Base-by-base conservation (phyloP, 2,888 invertebrate species). In the Tenodera sinensis region DNA sequence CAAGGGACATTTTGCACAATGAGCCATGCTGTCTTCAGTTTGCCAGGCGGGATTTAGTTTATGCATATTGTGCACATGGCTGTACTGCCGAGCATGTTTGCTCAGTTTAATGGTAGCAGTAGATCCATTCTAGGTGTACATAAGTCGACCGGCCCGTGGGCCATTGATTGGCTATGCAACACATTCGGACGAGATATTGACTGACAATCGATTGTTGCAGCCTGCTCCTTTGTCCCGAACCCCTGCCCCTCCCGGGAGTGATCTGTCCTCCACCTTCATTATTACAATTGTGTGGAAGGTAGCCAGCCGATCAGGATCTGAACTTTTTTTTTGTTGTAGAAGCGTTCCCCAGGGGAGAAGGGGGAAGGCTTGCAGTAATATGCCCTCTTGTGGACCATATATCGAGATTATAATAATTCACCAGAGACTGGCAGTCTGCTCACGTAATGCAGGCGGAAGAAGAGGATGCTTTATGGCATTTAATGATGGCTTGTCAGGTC, bases 81-180 rank as follows among this genome's bases (percentile, higher is more conserved):
- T 86, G 82, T 71, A 82, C 42, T 34, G 28, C 42, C n/a, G 82
- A 84, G 85, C 28, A 86, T 89, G 83, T 89, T 89, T 89, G 89
- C 88, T 88, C 83, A 88, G 89, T 54, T 84, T 89, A 89, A 89
- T 89, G 88, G 88, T 83, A 84, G 88, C 83, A 83, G 54, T 71
- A 71, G 86, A 86, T 86, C 54, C 71, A 86, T 86, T 28, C 28
- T 28, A 85, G 28, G 86, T 86, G 86, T 86, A 86, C 86, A 86
- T 86, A 86, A 86, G 86, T 86, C 30, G 86, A 42, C 28, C 71
- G 86, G 9, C 81, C 84, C 47, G 27, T 42, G 47, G 85, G 47
- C 34, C 87, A n/a, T 30, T 87, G 87, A 87, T 87, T 87, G 87
- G 81, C 85, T 85, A 85, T 85, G 85, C 85, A 85, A n/a, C 25